Evolutionary conservation across 2,888 invertebrate species (phyloP).

Genomic region (Chaitophorus viminalis): DNA sequence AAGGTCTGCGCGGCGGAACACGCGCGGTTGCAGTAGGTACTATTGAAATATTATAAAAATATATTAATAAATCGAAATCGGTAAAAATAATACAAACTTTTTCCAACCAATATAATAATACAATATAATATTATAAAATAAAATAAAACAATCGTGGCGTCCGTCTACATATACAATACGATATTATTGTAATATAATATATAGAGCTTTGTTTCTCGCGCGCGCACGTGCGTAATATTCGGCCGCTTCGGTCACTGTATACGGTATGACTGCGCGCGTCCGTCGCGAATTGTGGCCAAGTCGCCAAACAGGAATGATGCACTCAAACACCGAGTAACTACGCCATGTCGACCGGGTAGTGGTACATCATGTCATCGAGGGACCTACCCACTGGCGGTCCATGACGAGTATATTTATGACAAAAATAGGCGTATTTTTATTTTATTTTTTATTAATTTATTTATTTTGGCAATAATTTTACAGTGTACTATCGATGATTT

Average conservation of each 20-base stretch:
- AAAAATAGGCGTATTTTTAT: too few relatives aligned
- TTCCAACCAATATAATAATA: background rate
- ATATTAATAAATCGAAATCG: background rate
- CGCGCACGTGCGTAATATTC: background rate
- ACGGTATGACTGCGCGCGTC: constrained; percentile 24
- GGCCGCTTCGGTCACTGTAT: constrained; percentile 18
- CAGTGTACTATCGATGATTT: too few relatives aligned
- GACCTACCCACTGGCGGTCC: background rate
- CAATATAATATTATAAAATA: too few relatives aligned
- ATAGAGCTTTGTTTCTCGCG: background rate
- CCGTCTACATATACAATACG: background rate
- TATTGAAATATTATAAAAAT: background rate
- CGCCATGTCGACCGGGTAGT: background rate
- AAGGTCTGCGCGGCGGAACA: background rate
- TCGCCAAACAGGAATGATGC: background rate
- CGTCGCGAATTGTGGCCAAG: background rate
- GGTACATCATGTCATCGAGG: background rate
- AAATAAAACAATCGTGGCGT: background rate
- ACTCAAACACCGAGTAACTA: background rate
- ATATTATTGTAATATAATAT: too few relatives aligned
- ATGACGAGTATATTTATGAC: too few relatives aligned
- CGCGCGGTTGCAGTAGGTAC: background rate
- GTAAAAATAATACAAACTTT: too few relatives aligned
- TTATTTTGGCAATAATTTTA: too few relatives aligned
- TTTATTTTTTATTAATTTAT: too few relatives aligned